A percentile compares a stretch with the other conserved stretches of the same genome.
Evolutionary conservation across 2,797 vertebrate genomes (phyloP).

Genomic region (Cirrhinus molitorella): DNA sequence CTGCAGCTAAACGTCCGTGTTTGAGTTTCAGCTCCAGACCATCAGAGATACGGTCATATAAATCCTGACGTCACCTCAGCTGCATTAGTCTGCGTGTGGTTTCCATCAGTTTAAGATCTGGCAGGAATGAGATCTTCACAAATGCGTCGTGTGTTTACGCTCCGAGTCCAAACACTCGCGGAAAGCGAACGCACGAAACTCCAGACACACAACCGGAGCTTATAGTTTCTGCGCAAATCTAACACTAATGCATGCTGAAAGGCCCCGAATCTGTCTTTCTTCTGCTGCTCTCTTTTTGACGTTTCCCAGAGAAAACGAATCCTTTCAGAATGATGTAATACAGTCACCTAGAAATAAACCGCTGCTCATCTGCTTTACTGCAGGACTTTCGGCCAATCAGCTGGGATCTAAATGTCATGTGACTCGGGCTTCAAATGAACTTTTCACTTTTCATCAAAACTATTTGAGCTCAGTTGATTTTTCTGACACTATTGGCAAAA

Average conservation of each 20-base stretch:
- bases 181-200: not conserved
- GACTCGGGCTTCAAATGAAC: not conserved
- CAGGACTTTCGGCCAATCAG: not conserved
- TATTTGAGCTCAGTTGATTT: too few relatives aligned
- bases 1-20: not conserved
- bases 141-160: constrained; percentile 15
- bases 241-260: not conserved
- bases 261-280: not conserved
- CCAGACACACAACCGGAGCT: not conserved
- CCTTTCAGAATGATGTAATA: not conserved
- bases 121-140: not conserved
- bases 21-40: not conserved
- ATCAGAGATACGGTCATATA: not conserved
- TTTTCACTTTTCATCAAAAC: too few relatives aligned
- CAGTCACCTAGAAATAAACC: not conserved
- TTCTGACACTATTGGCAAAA: not conserved
- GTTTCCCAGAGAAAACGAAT: not conserved
- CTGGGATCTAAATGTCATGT: not conserved
- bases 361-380: not conserved
- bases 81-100: constrained; percentile 12
- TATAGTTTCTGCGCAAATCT: not conserved
- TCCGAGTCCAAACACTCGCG: not conserved
- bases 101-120: constrained; percentile 18
- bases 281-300: not conserved
- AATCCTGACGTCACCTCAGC: not conserved